Base-by-base conservation (phyloP, 2,888 invertebrate genomes). In the Helleia helle region DNA sequence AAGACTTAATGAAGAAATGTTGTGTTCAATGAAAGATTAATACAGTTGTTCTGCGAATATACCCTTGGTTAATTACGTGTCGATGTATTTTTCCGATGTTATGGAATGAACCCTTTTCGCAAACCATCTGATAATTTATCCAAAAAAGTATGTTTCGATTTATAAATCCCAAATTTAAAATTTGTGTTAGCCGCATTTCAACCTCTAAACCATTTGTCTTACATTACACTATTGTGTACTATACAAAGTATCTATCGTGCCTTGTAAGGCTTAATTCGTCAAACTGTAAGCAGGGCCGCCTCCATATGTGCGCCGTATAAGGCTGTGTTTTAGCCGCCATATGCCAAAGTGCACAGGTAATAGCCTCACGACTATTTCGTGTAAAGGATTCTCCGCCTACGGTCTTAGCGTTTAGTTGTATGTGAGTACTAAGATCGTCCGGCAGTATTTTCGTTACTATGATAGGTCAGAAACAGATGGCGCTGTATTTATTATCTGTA, bases 281-380 rank as follows among this genome's bases (percentile, higher is more conserved):
- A 57, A 62, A 61, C 59, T 61, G 66, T 62, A 59, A 55, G 53
- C 48, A 49, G 52, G 54, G 53, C 59, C 52, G 49, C 51, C 56
- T 49, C 65, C 71, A 70, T 71, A 68, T 72, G 70, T 60, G 52
- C 43, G 47, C 77, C 74, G 52, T 76, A 72, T 64, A 75, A 57
- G 79, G 81, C 42, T 46, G 55, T 48, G 71, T 63, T 70, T 72
- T 75, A 76, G 74, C 49, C 58, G 70, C 77, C 80, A 80, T 80
- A 75, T 79, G 77, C 62, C 59, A 55, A 59, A 55, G 56, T 51
- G 58, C 54, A 52, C 38, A 38, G 39, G 30, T 43, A 46, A 43
- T 30, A 40, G 34, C 41, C 38, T 38, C 36, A 44, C 38, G 34
- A 13, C 38, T n/a, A 42, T 29, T 31, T 18, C 13, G 8, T 42